These are phyloP conservation scores for Australoheros facetus DNA, from an alignment of 2,797 vertebrate species.

Conservation along the genomic window DNA sequence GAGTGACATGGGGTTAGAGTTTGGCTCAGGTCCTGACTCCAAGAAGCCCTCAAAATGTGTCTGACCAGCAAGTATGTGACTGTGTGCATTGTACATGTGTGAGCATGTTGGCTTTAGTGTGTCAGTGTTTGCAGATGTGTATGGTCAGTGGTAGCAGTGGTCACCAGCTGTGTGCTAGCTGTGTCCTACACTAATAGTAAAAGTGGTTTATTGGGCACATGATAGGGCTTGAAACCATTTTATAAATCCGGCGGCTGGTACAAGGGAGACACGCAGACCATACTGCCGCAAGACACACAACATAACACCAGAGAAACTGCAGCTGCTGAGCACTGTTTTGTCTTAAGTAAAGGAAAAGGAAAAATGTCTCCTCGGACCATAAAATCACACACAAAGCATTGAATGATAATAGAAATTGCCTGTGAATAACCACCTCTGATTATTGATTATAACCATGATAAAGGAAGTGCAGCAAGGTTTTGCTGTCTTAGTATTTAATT, in stretches of 20 bases:
- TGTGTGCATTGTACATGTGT: constrained; percentile 7
- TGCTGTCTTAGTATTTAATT: neutral
- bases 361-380: constrained; percentile 6
- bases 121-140: constrained; percentile 10
- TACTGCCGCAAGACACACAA: constrained; percentile 36
- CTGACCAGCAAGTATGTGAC: constrained; percentile 47
- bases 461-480: too few relatives aligned
- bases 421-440: neutral
- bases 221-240: constrained; percentile 57
- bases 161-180: constrained; percentile 42
- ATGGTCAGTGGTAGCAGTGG: constrained; percentile 47
- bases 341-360: neutral
- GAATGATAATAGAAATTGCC: neutral
- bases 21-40: constrained; percentile 62
- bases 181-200: constrained; percentile 63
- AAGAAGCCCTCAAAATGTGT: constrained; percentile 34
- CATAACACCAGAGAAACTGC: constrained; percentile 28
- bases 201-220: constrained; percentile 69
- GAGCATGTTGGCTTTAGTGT: neutral
- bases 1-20: constrained; percentile 64
- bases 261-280: constrained; percentile 33
- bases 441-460: neutral
- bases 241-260: constrained; percentile 49
- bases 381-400: constrained; percentile 9
- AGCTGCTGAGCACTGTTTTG: constrained; percentile 8